Evolutionary conservation across 2,888 invertebrate species (phyloP), one percentile per base, ranked within the genome.

Genomic region (Periphyllus acericola): DNA sequence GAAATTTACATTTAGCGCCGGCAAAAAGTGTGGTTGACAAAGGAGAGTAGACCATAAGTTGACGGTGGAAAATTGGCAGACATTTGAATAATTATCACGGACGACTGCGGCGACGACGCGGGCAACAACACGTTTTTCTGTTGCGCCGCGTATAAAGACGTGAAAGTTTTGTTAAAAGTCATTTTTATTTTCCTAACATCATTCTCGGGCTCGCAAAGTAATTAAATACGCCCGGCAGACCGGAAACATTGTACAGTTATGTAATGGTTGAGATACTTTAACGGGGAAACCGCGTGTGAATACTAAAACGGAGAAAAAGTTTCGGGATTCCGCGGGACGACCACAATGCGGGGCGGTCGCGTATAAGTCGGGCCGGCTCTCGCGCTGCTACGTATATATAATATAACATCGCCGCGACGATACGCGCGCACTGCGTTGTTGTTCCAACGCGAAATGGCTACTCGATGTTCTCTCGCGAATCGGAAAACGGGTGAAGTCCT

Each of bases 91-190:
- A 83, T 83, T 83, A 75, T 75, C 75, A 21, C 25, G 74, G n/a
- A 66, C 40, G 36, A 36, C 46, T 9, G 0, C 68, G 68, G 32
- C 11, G 32, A n/a, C 34, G 34, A 46, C 29, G n/a, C n/a, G n/a
- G 36, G n/a, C 81, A 21, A 32, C 4, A 21, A 21, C 32, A 34
- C 60, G 36, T 79, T 79, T 79, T 79, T 66, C 36, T 34, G n/a
- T 60, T 21, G 4, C 21, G 11, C 14, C 3, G 19, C 17, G 9
- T 25, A 74, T 3, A 36, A 29, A 60, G 74, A 85, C 84, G 84
- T 85, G 84, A 85, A 85, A 85, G 84, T 85, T 78, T 85, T 85
- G 84, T 75, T 78, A 85, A 85, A 85, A 79, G 85, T 85, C 52
- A n/a, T 85, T 84, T 84, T 66, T 66, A 34, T 85, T 76, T 84